phyloP scores from a whole-genome alignment of 2,797 vertebrate species.

The Echeneis naucrates region DNA sequence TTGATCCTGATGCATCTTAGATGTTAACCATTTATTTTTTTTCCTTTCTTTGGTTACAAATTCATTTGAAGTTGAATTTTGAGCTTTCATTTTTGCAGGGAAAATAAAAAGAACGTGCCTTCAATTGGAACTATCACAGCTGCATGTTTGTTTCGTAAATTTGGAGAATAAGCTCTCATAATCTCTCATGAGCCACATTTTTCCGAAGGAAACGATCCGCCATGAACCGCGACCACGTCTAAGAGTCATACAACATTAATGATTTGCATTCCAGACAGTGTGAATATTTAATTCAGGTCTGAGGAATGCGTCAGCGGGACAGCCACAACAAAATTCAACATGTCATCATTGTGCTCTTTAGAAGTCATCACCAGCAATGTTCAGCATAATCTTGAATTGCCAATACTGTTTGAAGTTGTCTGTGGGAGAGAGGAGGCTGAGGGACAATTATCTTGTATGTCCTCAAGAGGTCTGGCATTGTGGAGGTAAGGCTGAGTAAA shows the following conservation, averaged over 20 bases:
- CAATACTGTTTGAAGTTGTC: constrained; percentile 76
- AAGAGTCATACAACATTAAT: constrained; percentile 51
- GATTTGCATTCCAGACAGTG: constrained; percentile 67
- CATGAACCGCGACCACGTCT: background rate
- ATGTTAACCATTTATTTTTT: too few relatives aligned
- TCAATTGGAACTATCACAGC: background rate
- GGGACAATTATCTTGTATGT: constrained; percentile 79
- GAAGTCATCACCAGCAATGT: constrained; percentile 66
- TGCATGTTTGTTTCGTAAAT: background rate
- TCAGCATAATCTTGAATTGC: constrained; percentile 67
- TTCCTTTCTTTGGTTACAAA: too few relatives aligned
- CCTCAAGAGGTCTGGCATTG: constrained; percentile 76
- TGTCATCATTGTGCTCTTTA: constrained; percentile 65
- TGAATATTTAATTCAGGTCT: constrained; percentile 67
- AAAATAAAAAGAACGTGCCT: background rate
- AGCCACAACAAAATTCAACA: constrained; percentile 62
- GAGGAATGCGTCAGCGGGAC: constrained; percentile 68
- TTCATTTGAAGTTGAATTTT: background rate
- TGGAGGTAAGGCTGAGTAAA: constrained; percentile 72
- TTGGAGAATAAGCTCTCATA: background rate
- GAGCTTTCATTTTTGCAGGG: background rate
- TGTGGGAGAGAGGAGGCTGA: constrained; percentile 57
- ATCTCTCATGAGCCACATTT: background rate
- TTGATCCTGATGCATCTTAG: too few relatives aligned
- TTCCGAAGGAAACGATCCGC: background rate